Percentiles rank a stretch among this genome's conserved stretches.
phyloP scores from a whole-genome alignment of 2,113 vertebrate genomes.

The Narcine bancroftii region DNA sequence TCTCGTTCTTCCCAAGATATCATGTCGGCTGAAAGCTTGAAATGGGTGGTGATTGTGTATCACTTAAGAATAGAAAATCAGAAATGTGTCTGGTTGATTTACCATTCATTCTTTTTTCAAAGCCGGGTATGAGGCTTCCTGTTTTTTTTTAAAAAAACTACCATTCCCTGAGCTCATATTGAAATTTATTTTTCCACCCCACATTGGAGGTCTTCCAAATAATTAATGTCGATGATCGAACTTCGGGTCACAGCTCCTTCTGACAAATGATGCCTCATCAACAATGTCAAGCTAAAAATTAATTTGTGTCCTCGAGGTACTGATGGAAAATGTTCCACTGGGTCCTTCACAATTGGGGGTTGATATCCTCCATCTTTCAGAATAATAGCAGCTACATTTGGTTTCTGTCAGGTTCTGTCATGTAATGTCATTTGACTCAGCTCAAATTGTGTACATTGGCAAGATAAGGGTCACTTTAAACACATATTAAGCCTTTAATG shows the following conservation, averaged over 20 bases:
- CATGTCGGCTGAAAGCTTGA: not conserved
- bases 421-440: not conserved
- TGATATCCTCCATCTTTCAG: not conserved
- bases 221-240: too few species aligned
- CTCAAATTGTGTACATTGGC: not conserved
- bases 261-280: not conserved
- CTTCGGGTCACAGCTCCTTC: too few species aligned
- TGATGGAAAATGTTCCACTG: not conserved
- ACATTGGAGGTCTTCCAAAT: too few species aligned
- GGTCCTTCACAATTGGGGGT: not conserved
- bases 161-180: too few species aligned
- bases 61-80: not conserved
- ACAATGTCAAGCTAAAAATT: not conserved
- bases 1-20: not conserved
- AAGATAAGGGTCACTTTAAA: conserved; percentile 20
- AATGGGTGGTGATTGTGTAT: not conserved
- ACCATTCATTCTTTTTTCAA: not conserved
- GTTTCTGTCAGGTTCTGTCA: not conserved
- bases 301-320: not conserved
- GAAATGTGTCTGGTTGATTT: not conserved
- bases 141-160: too few species aligned
- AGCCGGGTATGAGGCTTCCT: not conserved
- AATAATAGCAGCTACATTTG: not conserved
- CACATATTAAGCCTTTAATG: not conserved
- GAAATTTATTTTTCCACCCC: not conserved